These are phyloP conservation scores for Orgyia antiqua DNA, from an alignment of 2,888 invertebrate species.

Conservation along the genomic window DNA sequence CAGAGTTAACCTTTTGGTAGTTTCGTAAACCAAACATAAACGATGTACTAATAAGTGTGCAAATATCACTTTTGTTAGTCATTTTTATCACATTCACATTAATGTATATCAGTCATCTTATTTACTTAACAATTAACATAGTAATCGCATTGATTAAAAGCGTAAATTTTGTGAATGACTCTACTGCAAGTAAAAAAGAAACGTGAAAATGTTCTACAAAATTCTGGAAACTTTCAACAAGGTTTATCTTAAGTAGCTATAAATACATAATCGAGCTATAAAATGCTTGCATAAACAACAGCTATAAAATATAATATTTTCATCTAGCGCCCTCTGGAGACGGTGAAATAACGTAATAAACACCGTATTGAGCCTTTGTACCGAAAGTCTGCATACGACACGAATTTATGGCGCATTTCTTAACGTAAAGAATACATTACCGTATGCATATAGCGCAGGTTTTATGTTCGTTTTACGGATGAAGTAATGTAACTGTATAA, in stretches of 20 bases:
- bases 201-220: no score
- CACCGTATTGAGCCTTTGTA: slow-evolving; percentile 8
- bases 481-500: not conserved
- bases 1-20: no score
- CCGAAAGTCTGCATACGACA: not conserved
- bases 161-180: no score
- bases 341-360: slow-evolving; percentile 11
- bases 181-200: no score
- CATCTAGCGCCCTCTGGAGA: not conserved
- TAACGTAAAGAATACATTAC: not conserved
- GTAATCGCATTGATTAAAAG: no score
- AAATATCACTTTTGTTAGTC: no score
- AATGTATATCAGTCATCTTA: no score
- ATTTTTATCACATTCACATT: no score
- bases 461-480: not conserved
- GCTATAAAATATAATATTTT: slow-evolving; percentile 5
- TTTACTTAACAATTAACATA: no score
- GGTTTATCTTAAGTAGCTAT: not conserved
- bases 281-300: slow-evolving; percentile 5
- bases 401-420: not conserved
- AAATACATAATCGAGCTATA: not conserved
- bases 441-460: not conserved
- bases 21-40: no score
- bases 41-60: no score
- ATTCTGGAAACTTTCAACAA: not conserved